Evolutionary conservation across 2,888 invertebrate species (phyloP).

Genomic region (Creontiades dilutus): DNA sequence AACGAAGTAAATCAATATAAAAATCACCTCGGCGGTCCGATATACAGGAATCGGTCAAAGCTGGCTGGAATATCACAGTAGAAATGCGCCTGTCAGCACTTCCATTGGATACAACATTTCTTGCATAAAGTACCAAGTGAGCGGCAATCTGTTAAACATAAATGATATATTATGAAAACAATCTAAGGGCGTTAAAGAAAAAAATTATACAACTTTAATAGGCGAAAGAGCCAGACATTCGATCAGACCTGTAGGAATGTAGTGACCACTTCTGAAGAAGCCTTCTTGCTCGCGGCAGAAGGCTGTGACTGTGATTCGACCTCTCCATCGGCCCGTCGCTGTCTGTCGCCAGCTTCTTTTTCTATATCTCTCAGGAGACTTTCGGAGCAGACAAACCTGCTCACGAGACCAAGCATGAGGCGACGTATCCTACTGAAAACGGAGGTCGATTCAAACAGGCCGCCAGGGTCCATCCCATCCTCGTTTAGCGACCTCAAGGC

Average conservation of each 20-base stretch:
- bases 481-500: slow-evolving; percentile 71
- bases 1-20: background rate
- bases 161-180: background rate
- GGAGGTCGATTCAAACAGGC: slow-evolving; percentile 74
- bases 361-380: slow-evolving; percentile 75
- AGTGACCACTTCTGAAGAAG: slow-evolving; percentile 71
- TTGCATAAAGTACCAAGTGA: slow-evolving; percentile 85
- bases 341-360: slow-evolving; percentile 72
- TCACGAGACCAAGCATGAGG: slow-evolving; percentile 87
- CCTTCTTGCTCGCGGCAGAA: slow-evolving; percentile 41
- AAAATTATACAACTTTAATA: background rate
- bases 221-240: background rate
- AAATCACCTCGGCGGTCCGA: slow-evolving; percentile 74
- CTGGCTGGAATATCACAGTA: slow-evolving; percentile 81
- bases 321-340: background rate
- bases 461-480: slow-evolving; percentile 73
- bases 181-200: background rate
- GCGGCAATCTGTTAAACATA: slow-evolving; percentile 82
- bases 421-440: slow-evolving; percentile 83
- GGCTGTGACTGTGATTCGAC: background rate
- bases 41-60: slow-evolving; percentile 78
- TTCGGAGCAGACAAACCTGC: slow-evolving; percentile 83
- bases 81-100: slow-evolving; percentile 81
- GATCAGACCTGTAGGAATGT: slow-evolving; percentile 74
- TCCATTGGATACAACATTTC: slow-evolving; percentile 83